These are phyloP conservation scores for Hyperopisus bebe DNA, from an alignment of 2,113 vertebrate genomes.

Conservation along the genomic window DNA sequence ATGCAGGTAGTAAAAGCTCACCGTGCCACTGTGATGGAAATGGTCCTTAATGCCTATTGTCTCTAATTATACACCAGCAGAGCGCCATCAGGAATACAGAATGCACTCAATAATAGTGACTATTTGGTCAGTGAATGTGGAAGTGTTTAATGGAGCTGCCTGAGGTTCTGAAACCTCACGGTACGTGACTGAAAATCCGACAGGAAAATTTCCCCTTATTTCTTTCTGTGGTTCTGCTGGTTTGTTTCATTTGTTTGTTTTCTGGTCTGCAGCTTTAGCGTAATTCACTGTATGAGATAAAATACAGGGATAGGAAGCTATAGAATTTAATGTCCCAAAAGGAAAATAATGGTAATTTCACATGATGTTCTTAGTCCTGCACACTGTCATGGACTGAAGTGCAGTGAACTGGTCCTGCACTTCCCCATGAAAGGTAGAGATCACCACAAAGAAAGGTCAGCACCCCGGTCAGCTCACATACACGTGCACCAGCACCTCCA, in stretches of 20 bases:
- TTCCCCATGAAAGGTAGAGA: background rate
- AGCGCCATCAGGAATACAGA: background rate
- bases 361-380: background rate
- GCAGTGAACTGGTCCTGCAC: background rate
- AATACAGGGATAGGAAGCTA: background rate
- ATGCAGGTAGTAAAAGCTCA: background rate
- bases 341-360: background rate
- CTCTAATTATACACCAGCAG: constrained; percentile 16
- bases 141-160: constrained; percentile 2
- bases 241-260: constrained; percentile 2
- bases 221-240: background rate
- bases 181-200: background rate
- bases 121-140: constrained; percentile 3
- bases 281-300: background rate
- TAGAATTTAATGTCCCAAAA: background rate
- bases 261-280: background rate
- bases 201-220: background rate
- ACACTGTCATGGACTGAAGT: background rate
- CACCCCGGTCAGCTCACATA: background rate
- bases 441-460: constrained; percentile 1
- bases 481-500: background rate
- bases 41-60: constrained; percentile 16
- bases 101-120: background rate
- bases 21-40: background rate
- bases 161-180: background rate